Percentiles rank a stretch among this genome's conserved stretches.
phyloP scores from a whole-genome alignment of 2,113 vertebrate genomes.

The Pantherophis guttatus region DNA sequence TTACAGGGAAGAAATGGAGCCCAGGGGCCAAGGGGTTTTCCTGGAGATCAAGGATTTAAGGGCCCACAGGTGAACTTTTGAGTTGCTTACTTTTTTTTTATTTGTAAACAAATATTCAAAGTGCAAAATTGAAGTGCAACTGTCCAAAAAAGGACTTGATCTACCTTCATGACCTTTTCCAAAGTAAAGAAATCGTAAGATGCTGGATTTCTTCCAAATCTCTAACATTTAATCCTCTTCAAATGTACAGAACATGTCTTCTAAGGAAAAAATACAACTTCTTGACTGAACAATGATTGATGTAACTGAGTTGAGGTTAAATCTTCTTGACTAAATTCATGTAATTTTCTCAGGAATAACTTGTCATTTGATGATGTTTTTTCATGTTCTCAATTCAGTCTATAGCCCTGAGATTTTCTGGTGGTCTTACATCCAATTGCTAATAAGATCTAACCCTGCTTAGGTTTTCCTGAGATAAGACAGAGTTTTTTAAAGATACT shows the following conservation, averaged over 20 bases:
- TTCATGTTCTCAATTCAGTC: background rate
- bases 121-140: background rate
- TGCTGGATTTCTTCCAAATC: background rate
- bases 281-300: background rate
- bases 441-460: too few relatives aligned
- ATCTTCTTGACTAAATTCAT: background rate
- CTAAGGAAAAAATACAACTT: background rate
- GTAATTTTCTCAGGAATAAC: background rate
- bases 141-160: background rate
- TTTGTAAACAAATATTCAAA: background rate
- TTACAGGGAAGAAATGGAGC: background rate
- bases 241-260: background rate
- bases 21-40: background rate
- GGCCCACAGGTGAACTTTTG: conserved; percentile 1
- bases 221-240: background rate
- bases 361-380: background rate
- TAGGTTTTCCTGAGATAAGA: too few relatives aligned
- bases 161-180: background rate
- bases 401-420: background rate
- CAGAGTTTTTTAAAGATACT: too few relatives aligned
- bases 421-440: background rate
- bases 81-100: background rate
- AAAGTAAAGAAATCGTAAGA: background rate
- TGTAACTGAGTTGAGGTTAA: background rate
- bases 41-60: conserved; percentile 10